Conservation (phyloP, 2,888 invertebrate genomes). For the Eristalis pertinax region DNA sequence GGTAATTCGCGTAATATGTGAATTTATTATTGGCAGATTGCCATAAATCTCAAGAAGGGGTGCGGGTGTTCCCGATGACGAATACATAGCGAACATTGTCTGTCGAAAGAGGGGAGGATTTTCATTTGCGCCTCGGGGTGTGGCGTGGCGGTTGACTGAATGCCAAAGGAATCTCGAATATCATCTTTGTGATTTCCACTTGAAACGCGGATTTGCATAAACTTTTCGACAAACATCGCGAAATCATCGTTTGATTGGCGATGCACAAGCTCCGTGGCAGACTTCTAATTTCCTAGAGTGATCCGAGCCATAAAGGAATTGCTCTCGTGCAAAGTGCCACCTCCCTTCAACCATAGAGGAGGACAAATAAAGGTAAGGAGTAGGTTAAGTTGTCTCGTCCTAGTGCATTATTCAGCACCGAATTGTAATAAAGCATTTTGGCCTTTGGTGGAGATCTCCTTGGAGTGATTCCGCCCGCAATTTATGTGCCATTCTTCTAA, state of each 20-base stretch:
- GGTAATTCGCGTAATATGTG: conserved; percentile 72
- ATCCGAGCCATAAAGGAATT: conserved; percentile 64
- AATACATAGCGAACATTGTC: not conserved
- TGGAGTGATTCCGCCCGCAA: conserved; percentile 66
- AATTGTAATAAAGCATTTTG: conserved; percentile 75
- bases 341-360: not conserved
- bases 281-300: conserved; percentile 70
- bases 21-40: conserved; percentile 72
- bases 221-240: conserved; percentile 59
- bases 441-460: conserved; percentile 62
- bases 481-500: conserved; percentile 72
- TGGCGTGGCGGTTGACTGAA: conserved; percentile 5
- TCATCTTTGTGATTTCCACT: conserved; percentile 19
- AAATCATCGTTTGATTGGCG: conserved; percentile 58
- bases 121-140: conserved; percentile 14
- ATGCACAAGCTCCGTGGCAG: conserved; percentile 27
- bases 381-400: conserved; percentile 73
- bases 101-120: conserved; percentile 25
- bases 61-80: conserved; percentile 21
- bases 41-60: conserved; percentile 60
- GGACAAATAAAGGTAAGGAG: conserved; percentile 60
- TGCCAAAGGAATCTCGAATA: conserved; percentile 12
- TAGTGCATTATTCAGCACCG: conserved; percentile 74
- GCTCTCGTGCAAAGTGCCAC: conserved; percentile 29
- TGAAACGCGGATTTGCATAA: conserved; percentile 60